Base-by-base conservation (phyloP, 2,888 invertebrate species). In the Erannis defoliaria region DNA sequence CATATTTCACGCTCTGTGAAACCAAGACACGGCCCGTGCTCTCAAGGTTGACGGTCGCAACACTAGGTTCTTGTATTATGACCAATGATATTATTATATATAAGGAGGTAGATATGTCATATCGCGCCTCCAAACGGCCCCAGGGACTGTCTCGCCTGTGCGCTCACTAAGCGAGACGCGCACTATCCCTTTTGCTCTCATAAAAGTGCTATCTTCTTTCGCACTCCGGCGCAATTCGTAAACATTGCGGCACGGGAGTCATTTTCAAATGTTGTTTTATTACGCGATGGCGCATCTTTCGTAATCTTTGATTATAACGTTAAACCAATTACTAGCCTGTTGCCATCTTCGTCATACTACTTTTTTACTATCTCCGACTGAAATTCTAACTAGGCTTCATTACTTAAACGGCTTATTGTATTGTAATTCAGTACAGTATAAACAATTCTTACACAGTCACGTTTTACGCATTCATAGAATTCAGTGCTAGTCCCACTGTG, bases 1-100 rank as follows among this genome's bases (percentile, higher is more conserved):
- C 43, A 43, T 48, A 37, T 62, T 53, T 57, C 48, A 62, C 48
- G 62, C 51, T 56, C 19, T 10, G 38, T n/a, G 37, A 40, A 35
- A 29, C 31, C 49, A 19, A 55, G 61, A 42, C 56, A 46, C 51
- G 42, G 51, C 33, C 48, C 19, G 40, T 56, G 56, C n/a, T 31
- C 38, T 40, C 62, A 56, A 61, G 55, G 61, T 40, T 55, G 55
- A 12, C 43, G 19, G 19, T 38, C 37, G 50, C 38, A 50, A 21
- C 42, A 16, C 16, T 35, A 10, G 29, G 6, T 31, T 51, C 37
- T 19, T 26, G 43, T 49, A 29, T 49, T 37, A 37, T 55, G 60
- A 55, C n/a, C n/a, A n/a, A n/a, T n/a, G n/a, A n/a, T n/a, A n/a
- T n/a, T n/a, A n/a, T n/a, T n/a, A n/a, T n/a, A n/a, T n/a, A n/a